Evolutionary conservation across 2,888 invertebrate species (phyloP), one percentile per base, ranked within the genome.

Genomic region (Tethea ocularis): DNA sequence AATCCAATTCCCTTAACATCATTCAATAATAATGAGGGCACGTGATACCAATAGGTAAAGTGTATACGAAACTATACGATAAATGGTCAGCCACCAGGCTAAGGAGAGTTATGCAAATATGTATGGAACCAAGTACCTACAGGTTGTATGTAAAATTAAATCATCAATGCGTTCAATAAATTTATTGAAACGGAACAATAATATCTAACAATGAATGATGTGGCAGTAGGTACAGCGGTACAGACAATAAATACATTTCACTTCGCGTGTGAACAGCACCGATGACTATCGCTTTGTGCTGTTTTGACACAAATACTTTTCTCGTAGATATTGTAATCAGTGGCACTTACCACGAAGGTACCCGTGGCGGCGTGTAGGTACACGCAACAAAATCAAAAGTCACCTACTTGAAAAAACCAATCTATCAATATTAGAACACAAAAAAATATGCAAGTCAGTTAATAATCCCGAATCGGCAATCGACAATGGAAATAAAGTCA

Each of bases 361-460:
- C 74, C 72, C 70, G 71, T 72, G 20, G 46, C 46, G 46, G 46
- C 46, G 20, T 46, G 46, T 75, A 84, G 20, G 46, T 75, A 84
- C 81, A 84, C 82, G 82, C 84, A 89, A 85, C 83, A 80, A 84
- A 86, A 83, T 83, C 81, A 83, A 88, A 85, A 88, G 84, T 83
- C 84, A 84, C 82, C 80, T 83, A 86, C 88, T 89, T 80, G 82
- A 91, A 90, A 89, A 89, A 91, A 88, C 85, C 88, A 84, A 93
- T 93, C 93, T 91, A 93, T 93, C 93, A 93, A 93, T 92, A 93
- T 91, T 92, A 93, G 86, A 89, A 91, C 87, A 93, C 91, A 93
- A 93, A 93, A 85, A 93, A 91, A 91, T 88, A 90, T 91, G 93
- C 93, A 93, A 93, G 93, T 93, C 93, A 93, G 89, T 90, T 92